phyloP scores from a whole-genome alignment of 2,797 vertebrate species.

The Nyctibius grandis region DNA sequence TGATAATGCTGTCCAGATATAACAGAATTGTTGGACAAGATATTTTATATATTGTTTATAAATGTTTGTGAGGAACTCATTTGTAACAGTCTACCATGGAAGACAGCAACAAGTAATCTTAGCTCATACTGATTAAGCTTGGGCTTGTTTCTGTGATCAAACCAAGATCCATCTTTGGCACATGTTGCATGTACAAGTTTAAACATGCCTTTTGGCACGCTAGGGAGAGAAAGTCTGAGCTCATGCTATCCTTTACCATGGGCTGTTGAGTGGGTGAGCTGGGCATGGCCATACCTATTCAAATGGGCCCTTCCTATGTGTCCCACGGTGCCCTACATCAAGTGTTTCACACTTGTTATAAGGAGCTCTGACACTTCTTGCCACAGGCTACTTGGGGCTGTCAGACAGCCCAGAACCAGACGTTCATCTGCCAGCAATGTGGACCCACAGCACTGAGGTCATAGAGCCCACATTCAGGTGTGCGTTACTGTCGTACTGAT shows the following conservation, averaged over 20 bases:
- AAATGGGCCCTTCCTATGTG: fast-evolving
- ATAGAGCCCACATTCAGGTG: background rate
- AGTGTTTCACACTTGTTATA: fast-evolving
- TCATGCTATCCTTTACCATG: background rate
- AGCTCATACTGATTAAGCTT: background rate
- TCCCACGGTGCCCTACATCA: fast-evolving
- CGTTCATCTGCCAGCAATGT: fast-evolving
- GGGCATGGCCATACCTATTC: background rate
- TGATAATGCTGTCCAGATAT: background rate
- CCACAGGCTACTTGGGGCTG: fast-evolving
- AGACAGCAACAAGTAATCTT: background rate
- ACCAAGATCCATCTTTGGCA: background rate
- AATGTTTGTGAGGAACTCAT: background rate
- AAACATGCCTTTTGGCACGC: background rate
- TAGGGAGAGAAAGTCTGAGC: background rate
- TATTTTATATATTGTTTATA: background rate
- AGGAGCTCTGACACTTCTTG: background rate
- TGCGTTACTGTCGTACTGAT: fast-evolving
- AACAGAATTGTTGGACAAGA: background rate
- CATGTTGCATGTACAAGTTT: background rate
- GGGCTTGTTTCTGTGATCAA: background rate
- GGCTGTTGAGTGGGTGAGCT: background rate
- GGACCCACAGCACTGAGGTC: background rate
- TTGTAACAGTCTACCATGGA: background rate
- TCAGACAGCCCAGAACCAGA: background rate